These are phyloP conservation scores for Scytalopus superciliaris DNA, from an alignment of 2,113 vertebrate species.

Conservation along the genomic window DNA sequence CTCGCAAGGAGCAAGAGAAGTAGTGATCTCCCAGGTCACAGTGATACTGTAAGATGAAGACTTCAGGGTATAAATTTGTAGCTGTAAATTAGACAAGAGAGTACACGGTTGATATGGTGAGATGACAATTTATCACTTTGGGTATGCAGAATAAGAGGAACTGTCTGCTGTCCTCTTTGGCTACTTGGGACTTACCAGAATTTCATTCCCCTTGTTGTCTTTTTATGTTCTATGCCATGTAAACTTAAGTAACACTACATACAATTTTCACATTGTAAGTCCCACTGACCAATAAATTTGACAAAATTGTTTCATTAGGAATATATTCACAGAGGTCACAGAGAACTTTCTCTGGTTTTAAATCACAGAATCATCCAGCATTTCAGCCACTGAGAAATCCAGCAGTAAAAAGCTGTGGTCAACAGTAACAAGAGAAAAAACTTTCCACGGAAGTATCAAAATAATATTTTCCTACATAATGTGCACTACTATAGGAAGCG, in stretches of 20 bases:
- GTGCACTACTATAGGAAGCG: background rate
- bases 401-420: background rate
- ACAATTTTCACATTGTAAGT: background rate
- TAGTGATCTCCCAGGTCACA: background rate
- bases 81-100: background rate
- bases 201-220: background rate
- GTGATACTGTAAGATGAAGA: background rate
- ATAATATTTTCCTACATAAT: background rate
- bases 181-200: background rate
- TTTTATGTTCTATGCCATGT: background rate
- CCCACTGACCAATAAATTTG: background rate
- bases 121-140: background rate
- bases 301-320: background rate
- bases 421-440: background rate
- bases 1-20: background rate
- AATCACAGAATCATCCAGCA: background rate
- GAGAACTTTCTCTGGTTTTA: background rate
- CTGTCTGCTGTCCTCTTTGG: background rate
- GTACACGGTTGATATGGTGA: background rate
- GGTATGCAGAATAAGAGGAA: background rate
- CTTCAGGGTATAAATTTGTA: background rate
- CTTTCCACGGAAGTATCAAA: background rate
- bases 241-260: background rate
- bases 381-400: background rate
- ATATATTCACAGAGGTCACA: background rate